A percentile compares a stretch with the other conserved stretches of the same genome.
These are phyloP conservation scores for Bradypodion pumilum DNA, from an alignment of 2,797 vertebrate genomes.

Conservation along the genomic window DNA sequence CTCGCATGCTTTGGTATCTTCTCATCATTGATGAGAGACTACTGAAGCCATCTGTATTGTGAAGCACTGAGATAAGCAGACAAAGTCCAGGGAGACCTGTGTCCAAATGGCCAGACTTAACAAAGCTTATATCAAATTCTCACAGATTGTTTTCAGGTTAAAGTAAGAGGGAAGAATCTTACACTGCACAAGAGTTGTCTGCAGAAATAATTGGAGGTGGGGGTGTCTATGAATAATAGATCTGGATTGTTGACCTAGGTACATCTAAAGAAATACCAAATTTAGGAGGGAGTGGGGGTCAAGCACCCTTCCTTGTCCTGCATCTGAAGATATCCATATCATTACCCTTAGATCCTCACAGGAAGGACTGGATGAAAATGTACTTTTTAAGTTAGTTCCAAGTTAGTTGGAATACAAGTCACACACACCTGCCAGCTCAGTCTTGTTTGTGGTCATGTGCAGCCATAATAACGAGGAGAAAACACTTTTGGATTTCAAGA, in stretches of 20 bases:
- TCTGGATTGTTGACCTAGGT: too few species aligned
- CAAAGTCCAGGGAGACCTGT: too few species aligned
- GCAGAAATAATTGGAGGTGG: too few species aligned
- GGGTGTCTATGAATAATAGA: too few species aligned
- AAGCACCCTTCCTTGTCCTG: too few species aligned
- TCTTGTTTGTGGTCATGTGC: neutral
- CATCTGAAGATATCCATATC: too few species aligned
- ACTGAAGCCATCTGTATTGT: neutral
- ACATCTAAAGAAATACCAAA: too few species aligned
- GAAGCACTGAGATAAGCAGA: neutral
- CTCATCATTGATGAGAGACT: neutral
- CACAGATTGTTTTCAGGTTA: neutral
- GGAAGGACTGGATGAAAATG: neutral
- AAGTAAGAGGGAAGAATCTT: neutral
- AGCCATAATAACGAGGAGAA: neutral
- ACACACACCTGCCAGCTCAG: neutral
- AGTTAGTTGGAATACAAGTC: neutral
- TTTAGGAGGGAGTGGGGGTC: too few species aligned
- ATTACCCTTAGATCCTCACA: neutral
- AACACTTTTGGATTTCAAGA: neutral
- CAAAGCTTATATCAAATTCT: neutral
- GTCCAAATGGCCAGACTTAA: neutral
- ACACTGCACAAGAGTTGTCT: too few species aligned
- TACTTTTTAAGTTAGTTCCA: neutral
- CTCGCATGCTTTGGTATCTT: neutral